phyloP scores from a whole-genome alignment of 2,888 invertebrate genomes.

The Clostera curtula region DNA sequence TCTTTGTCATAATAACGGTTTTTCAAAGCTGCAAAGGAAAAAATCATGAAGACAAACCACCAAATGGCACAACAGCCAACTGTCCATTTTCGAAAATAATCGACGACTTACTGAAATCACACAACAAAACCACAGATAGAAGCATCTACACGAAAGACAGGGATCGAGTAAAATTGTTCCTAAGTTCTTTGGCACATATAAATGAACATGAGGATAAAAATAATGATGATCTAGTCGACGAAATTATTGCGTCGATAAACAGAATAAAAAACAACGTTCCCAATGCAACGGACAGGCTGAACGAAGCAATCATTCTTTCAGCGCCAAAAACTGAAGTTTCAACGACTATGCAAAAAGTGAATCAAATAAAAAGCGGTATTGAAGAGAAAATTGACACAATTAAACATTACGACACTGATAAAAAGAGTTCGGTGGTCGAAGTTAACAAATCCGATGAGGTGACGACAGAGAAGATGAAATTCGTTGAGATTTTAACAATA shows the following conservation, averaged over 20 bases:
- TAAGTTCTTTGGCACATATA: slow-evolving; percentile 73
- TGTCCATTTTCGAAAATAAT: slow-evolving; percentile 61
- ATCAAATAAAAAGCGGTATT: slow-evolving; percentile 49
- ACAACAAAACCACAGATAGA: slow-evolving; percentile 36
- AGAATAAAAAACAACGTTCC: slow-evolving; percentile 57
- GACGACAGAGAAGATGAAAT: slow-evolving; percentile 39
- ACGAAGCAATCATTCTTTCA: slow-evolving; percentile 57
- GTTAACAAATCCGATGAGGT: slow-evolving; percentile 11
- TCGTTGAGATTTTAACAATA: slow-evolving; percentile 57
- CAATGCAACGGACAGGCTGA: slow-evolving; percentile 36
- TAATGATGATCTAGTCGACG: slow-evolving; percentile 54
- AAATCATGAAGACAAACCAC: slow-evolving; percentile 20
- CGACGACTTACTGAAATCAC: slow-evolving; percentile 60
- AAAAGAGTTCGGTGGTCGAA: slow-evolving; percentile 17
- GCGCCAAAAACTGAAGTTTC: slow-evolving; percentile 25
- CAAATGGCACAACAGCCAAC: slow-evolving; percentile 33
- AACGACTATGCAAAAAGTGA: slow-evolving; percentile 22
- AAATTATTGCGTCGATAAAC: slow-evolving; percentile 62
- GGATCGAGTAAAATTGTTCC: slow-evolving; percentile 73
- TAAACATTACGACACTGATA: slow-evolving; percentile 5
- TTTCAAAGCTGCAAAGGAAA: slow-evolving; percentile 19
- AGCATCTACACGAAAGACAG: slow-evolving; percentile 32
- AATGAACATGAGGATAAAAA: slow-evolving; percentile 36
- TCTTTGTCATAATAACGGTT: slow-evolving; percentile 29
- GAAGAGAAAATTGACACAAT: slow-evolving; percentile 44